phyloP scores from a whole-genome alignment of 2,888 invertebrate genomes.

The Melanostoma mellinum region DNA sequence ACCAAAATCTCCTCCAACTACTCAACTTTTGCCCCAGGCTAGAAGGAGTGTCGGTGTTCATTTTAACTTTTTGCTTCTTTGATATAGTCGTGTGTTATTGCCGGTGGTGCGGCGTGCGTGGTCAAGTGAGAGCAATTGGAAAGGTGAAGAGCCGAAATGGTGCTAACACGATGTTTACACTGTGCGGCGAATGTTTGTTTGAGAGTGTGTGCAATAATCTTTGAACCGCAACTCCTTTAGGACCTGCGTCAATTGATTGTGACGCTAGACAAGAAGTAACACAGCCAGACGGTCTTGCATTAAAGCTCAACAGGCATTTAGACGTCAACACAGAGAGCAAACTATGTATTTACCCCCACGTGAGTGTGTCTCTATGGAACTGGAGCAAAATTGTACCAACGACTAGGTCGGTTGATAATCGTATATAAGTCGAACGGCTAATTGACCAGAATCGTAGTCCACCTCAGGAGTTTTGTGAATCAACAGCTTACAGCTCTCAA shows the following conservation, averaged over 20 bases:
- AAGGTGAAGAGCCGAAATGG: constrained; percentile 40
- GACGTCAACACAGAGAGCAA: constrained; percentile 22
- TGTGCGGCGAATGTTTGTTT: not conserved
- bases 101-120: no score
- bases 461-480: constrained; percentile 79
- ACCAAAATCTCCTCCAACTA: constrained; percentile 9
- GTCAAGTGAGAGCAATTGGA: constrained; percentile 1
- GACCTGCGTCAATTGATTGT: constrained; percentile 40
- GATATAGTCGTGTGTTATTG: no score
- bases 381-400: constrained; percentile 54
- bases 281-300: not conserved
- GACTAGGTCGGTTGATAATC: constrained; percentile 61
- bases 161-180: constrained; percentile 22
- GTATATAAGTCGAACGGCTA: constrained; percentile 79
- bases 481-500: constrained; percentile 65
- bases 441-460: constrained; percentile 80
- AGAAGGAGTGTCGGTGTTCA: constrained; percentile 66
- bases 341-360: constrained; percentile 56
- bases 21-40: constrained; percentile 40
- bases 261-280: constrained; percentile 24
- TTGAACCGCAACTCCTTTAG: constrained; percentile 46
- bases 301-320: constrained; percentile 11
- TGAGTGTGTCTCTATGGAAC: constrained; percentile 42
- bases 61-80: not conserved
- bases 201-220: constrained; percentile 19